A percentile compares a stretch with the other conserved stretches of the same genome.
phyloP scores from a whole-genome alignment of 2,113 vertebrate genomes.

The Merops nubicus region DNA sequence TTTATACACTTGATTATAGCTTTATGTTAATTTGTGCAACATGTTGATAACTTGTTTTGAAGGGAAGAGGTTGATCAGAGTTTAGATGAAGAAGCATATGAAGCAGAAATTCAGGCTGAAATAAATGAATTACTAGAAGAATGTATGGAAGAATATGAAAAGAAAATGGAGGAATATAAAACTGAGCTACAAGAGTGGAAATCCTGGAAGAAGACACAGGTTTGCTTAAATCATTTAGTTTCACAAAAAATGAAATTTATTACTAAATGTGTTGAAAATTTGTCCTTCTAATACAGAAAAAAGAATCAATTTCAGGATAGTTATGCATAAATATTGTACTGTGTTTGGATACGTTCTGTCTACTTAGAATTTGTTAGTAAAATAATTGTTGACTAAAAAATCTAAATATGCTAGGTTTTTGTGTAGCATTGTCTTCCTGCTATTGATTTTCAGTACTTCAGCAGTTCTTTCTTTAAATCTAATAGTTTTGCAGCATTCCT shows the following conservation, averaged over 20 bases:
- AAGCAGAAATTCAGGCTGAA: conserved; percentile 89
- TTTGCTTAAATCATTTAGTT: conserved; percentile 39
- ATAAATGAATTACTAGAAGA: conserved; percentile 85
- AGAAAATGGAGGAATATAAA: conserved; percentile 80
- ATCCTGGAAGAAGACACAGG: conserved; percentile 86
- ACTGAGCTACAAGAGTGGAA: conserved; percentile 85
- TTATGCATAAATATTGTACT: not conserved
- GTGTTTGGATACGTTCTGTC: not conserved
- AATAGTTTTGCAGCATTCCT: not conserved
- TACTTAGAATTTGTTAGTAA: not conserved
- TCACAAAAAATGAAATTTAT: not conserved
- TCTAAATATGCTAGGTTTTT: not conserved
- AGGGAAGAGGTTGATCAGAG: conserved; percentile 85
- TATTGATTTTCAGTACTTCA: not conserved
- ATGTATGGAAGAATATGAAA: conserved; percentile 81
- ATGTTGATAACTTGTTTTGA: conserved; percentile 29
- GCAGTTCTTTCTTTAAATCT: not conserved
- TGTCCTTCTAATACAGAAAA: not conserved
- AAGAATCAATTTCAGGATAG: not conserved
- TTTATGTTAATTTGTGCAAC: not conserved
- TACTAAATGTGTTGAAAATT: not conserved
- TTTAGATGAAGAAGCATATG: conserved; percentile 79
- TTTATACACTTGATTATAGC: not conserved
- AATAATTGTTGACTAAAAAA: not conserved
- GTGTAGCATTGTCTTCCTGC: not conserved